Evolutionary conservation across 2,113 vertebrate species (phyloP), one percentile per base, ranked within the genome.

Genomic region (Balaeniceps rex): DNA sequence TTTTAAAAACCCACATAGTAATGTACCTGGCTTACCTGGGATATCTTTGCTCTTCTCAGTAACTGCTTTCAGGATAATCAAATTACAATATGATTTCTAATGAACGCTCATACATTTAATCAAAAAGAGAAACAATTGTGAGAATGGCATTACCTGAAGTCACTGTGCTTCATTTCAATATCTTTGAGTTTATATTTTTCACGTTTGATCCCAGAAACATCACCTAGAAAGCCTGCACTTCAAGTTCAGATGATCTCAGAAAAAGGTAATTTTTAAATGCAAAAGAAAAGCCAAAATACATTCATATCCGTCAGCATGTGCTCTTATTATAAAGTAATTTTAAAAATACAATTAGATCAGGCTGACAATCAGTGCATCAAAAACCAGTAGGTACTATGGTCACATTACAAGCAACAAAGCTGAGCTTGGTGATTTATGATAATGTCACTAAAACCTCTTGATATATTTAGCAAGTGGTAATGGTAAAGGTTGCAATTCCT

Each of bases 401-500:
- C 71, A 90, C 60, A 36, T 86, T 83, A 77, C n/a, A 77, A 86
- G 71, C 38, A 80, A 85, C 84, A 83, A 96, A 91, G 68, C 94
- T 63, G 68, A 80, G 54, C 93, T 84, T 38, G 51, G 84, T 97
- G 95, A 97, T 97, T 95, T 96, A 97, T 19, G 65, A 88, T 87
- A 95, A 95, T 94, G 88, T 91, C 84, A 77, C 94, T 96, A 93
- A 96, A 94, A 97, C 93, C 95, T 91, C 4, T 42, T 94, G 94
- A 95, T 97, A 93, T 89, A 97, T 96, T 96, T 97, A 95, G 94
- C 33, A 4, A 96, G 91, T 88, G 89, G 87, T 95, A 93, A 96
- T 91, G 79, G 88, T 94, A 96, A 95, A 96, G 94, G 96, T 94
- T 97, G 91, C 96, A 96, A 97, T 96, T 95, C 96, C 97, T 97